Base-by-base conservation (phyloP, 2,888 invertebrate species). In the Craniophora ligustri region DNA sequence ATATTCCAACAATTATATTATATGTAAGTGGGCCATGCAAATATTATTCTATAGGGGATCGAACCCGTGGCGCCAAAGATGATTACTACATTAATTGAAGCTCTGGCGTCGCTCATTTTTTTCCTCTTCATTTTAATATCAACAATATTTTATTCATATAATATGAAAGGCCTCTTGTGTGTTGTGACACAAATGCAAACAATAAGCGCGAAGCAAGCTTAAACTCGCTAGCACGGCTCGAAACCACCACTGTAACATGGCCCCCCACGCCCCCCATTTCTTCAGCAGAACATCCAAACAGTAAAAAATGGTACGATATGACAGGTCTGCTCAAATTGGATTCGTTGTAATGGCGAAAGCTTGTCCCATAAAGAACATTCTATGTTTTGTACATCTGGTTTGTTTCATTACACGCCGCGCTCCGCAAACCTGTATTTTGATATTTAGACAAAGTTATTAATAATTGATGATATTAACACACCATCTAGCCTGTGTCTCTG, bases 331-430 rank as follows among this genome's bases (percentile, higher is more conserved):
- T 69, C 61, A 83, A 77, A 82, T 75, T 88, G 88, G 88, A 67
- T 81, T 67, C 67, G 65, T 75, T 82, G 80, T 88, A 88, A 88
- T 86, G 88, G 87, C 86, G 74, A 87, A 88, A 88, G 85, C 87
- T 84, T 88, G 89, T 88, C 84, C 79, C 87, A 88, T 89, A 89
- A 89, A 89, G 88, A 88, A 89, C 86, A 86, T 87, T 85, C 82
- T 85, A 85, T 89, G 85, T 88, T 87, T 85, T 86, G 85, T 87
- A 87, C 88, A 88, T 89, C 88, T 87, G 88, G 87, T 84, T 86
- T 88, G 85, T 89, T 88, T 89, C 89, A 89, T 89, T 87, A 86
- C 81, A 76, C 76, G 57, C 54, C 2, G 6, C 2, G 5, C 4
- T 50, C 48, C 51, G 62, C 45, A 58, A 50, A 49, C 38, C 72